Conservation (phyloP, 2,113 vertebrate genomes). For the Syrrhaptes paradoxus region DNA sequence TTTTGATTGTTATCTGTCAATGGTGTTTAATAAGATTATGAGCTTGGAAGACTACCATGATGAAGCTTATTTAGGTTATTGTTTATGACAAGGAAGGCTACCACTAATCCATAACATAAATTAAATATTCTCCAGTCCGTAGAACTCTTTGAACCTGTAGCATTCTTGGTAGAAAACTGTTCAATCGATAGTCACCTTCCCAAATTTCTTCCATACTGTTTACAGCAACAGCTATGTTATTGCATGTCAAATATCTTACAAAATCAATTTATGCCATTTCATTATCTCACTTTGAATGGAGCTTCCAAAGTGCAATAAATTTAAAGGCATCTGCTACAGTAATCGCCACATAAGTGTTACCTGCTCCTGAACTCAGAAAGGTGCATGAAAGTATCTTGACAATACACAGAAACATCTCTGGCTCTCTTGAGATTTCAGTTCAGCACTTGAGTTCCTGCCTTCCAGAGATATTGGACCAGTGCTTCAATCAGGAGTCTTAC, state of each 20-base stretch:
- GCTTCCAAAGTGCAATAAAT: background rate
- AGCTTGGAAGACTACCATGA: background rate
- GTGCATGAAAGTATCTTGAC: background rate
- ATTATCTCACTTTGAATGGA: background rate
- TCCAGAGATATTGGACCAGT: background rate
- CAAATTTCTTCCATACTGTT: background rate
- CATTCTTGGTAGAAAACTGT: background rate
- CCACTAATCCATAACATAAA: background rate
- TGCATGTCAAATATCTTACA: background rate
- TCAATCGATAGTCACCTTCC: rapidly evolving
- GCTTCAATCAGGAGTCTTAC: background rate
- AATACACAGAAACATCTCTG: rapidly evolving
- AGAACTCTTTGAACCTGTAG: background rate
- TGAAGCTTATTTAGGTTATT: background rate
- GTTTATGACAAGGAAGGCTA: background rate
- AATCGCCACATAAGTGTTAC: background rate
- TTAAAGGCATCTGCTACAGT: background rate
- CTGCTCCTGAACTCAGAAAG: background rate
- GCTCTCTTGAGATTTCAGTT: background rate
- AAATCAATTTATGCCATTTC: background rate
- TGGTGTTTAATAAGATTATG: background rate
- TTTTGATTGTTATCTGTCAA: background rate
- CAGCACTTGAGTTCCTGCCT: background rate
- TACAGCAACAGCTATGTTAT: background rate
- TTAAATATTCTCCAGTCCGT: background rate